phyloP scores from a whole-genome alignment of 2,113 vertebrate species.

The Gallinago jamesoni region DNA sequence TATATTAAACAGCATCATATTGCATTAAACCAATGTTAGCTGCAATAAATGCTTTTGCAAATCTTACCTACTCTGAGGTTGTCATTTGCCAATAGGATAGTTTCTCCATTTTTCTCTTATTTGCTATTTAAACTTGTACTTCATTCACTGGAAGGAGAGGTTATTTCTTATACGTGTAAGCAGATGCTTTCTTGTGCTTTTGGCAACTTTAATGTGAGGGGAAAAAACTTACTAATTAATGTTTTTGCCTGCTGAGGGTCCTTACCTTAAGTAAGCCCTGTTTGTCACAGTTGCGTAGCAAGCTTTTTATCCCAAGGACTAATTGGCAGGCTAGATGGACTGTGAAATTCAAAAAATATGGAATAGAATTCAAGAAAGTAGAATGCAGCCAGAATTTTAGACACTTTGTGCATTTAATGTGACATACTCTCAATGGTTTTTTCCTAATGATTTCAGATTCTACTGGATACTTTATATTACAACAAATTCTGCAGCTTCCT shows the following conservation, averaged over 20 bases:
- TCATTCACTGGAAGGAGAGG: not conserved
- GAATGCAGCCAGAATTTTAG: not conserved
- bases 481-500: not conserved
- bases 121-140: not conserved
- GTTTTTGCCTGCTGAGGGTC: not conserved
- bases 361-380: not conserved
- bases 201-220: not conserved
- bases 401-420: not conserved
- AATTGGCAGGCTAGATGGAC: conserved; percentile 17
- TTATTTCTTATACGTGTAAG: conserved; percentile 8
- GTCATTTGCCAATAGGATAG: not conserved
- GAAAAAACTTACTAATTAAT: not conserved
- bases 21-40: not conserved
- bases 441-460: not conserved
- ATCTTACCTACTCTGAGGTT: not conserved
- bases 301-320: conserved; percentile 22
- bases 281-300: not conserved
- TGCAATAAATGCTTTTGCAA: not conserved
- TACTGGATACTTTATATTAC: not conserved
- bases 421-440: not conserved
- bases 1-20: not conserved
- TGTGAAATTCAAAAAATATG: conserved; percentile 1
- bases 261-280: conserved; percentile 18
- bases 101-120: not conserved
- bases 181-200: conserved; percentile 35